Evolutionary conservation across 2,888 invertebrate species (phyloP).

Genomic region (Chirona hameri): DNA sequence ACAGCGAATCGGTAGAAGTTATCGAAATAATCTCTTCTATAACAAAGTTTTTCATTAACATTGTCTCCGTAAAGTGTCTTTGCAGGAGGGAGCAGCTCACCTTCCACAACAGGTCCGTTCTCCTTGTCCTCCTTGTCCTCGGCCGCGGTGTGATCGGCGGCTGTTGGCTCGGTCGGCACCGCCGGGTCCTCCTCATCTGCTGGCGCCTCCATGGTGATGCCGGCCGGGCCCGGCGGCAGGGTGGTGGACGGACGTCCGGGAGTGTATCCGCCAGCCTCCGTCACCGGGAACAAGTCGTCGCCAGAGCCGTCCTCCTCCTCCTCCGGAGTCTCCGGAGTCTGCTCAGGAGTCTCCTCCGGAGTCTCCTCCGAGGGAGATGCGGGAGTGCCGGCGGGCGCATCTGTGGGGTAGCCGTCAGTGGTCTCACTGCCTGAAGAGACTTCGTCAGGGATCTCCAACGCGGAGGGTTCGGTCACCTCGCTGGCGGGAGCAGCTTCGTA

Average conservation of each 20-base stretch:
- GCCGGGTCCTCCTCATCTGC: neutral
- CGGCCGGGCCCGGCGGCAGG: neutral
- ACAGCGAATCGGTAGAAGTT: no score
- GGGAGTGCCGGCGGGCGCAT: neutral
- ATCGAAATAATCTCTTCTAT: no score
- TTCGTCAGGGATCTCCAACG: neutral
- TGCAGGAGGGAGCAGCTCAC: no score
- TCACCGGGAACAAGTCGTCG: neutral
- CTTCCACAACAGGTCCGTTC: neutral
- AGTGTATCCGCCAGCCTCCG: neutral
- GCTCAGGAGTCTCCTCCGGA: neutral
- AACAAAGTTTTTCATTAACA: no score
- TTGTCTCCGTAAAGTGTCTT: no score
- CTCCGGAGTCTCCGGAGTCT: neutral
- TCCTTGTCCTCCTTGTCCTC: conserved; percentile 12
- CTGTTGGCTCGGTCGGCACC: neutral
- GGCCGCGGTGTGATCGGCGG: neutral
- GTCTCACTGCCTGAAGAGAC: neutral
- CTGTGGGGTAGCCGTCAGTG: neutral
- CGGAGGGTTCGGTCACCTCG: neutral
- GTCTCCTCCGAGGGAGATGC: neutral
- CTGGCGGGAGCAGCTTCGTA: neutral
- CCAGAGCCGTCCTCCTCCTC: neutral
- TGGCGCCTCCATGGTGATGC: neutral
- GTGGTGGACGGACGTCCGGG: neutral